Base-by-base conservation (phyloP, 2,113 vertebrate genomes). In the Montifringilla adamsi region DNA sequence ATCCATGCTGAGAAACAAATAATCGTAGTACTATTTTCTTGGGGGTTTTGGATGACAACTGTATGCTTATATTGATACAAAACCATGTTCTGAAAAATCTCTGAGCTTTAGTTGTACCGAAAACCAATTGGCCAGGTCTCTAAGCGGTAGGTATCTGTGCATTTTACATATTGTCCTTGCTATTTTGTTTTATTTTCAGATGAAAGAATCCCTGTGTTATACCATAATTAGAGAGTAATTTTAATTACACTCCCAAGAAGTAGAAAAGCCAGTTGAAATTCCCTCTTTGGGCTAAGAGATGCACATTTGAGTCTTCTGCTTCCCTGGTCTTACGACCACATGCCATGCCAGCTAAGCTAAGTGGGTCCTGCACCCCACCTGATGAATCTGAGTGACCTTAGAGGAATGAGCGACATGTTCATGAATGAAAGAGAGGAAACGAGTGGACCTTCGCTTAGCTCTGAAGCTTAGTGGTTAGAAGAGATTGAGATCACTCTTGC, bases 241-340 rank as follows among this genome's bases (percentile, higher is more conserved):
- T 55, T 73, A 93, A 58, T 92, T 92, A 66, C 11, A 62, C 53
- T 69, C 26, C 37, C 23, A 58, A 92, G 69, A 83, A 94, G 67
- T 46, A 85, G 75, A 58, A 73, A 83, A 92, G 58, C 72, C 46
- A 60, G 39, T 67, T 67, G 47, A 37, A 90, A 63, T 84, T 93
- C 56, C 17, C 10, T 75, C 50, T 94, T 75, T 39, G 28, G 15
- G 16, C 74, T 63, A 49, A 93, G 87, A 72, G 79, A 67, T 44
- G 35, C n/a, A 47, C 3, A 1, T 58, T 43, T 58, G 62, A 80
- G 33, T 85, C 59, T 69, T 95, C 39, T 73, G 37, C 55, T 84
- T 94, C 47, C 22, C n/a, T 86, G 27, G 27, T 90, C 64, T 84
- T 78, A 74, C 68, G 16, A 44, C 74, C 13, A 15, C 37, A 14